Base-by-base conservation (phyloP, 2,113 vertebrate genomes). In the Thryonomys swinderianus region DNA sequence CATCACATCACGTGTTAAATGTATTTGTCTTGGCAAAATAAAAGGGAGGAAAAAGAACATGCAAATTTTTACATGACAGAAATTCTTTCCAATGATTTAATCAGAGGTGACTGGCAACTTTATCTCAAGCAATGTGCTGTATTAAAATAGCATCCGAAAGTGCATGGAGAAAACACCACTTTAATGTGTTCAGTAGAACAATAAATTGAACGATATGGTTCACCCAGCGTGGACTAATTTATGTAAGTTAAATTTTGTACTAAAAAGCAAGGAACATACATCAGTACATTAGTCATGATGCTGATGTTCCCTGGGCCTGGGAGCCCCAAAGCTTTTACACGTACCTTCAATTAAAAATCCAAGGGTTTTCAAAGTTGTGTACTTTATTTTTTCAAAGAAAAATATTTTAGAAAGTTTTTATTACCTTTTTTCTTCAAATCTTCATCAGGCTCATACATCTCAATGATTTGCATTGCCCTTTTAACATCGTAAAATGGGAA, bases 401-500 rank as follows among this genome's bases (percentile, higher is more conserved):
- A 83, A 86, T 16, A 27, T 42, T 23, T 85, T 59, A 83, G 48
- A 62, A 13, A 20, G 9, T 48, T 55, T 91, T 93, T 53, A 95
- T 98, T 98, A 99, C 99, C 99, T 99, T 99, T 99, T 97, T 98
- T 99, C 98, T 99, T 99, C 95, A 99, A 98, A n/a, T 99, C 99
- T 78, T 99, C 99, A 7, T 99, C 99, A 97, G 99, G 98, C 92
- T 99, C 99, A 45, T 99, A 99, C 12, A 98, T 99, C 90, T 99
- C 99, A 86, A 99, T 99, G 98, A 99, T 99, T 98, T 99, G 99
- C 99, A 99, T 99, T 95, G 99, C 99, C 98, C 99, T 99, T 98
- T 99, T 99, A 90, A 97, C 98, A 96, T 99, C 99, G 96, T 99
- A 99, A 98, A 99, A 99, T 3, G 99, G 99, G 97, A 99, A 99